Percentiles rank a stretch among this genome's conserved stretches.
phyloP scores from a whole-genome alignment of 2,888 invertebrate genomes.

The Drosophila merina region DNA sequence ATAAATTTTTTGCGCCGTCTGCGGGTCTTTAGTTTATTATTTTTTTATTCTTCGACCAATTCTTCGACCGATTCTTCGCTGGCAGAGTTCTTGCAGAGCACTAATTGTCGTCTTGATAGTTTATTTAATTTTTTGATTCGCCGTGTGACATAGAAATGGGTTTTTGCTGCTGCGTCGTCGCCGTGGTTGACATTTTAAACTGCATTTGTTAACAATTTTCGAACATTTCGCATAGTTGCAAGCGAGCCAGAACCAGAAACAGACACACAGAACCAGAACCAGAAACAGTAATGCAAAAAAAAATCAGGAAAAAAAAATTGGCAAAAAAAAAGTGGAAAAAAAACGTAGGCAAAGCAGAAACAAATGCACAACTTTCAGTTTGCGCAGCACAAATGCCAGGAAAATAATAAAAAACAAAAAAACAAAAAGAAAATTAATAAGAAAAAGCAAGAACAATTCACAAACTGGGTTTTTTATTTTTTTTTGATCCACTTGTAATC shows the following conservation, averaged over 20 bases:
- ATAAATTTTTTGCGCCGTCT: conserved; percentile 30
- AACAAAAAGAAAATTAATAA: background rate
- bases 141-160: conserved; percentile 71
- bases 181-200: conserved; percentile 75
- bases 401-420: background rate
- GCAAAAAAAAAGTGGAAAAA: conserved; percentile 3
- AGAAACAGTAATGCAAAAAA: conserved; percentile 10
- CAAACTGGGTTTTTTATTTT: background rate
- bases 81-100: conserved; percentile 17
- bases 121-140: conserved; percentile 38
- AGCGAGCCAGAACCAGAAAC: conserved; percentile 19
- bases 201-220: conserved; percentile 78
- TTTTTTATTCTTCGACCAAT: background rate
- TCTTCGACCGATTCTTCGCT: background rate
- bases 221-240: conserved; percentile 62
- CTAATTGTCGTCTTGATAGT: conserved; percentile 49
- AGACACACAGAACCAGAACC: background rate
- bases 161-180: conserved; percentile 59
- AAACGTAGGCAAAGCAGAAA: conserved; percentile 38
- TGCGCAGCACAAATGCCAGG: conserved; percentile 15
- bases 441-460: background rate
- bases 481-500: conserved; percentile 9
- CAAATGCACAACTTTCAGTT: conserved; percentile 36
- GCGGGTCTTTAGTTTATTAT: background rate
- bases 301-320: background rate